These are phyloP conservation scores for Rhineura floridana DNA, from an alignment of 2,113 vertebrate species.

Conservation along the genomic window DNA sequence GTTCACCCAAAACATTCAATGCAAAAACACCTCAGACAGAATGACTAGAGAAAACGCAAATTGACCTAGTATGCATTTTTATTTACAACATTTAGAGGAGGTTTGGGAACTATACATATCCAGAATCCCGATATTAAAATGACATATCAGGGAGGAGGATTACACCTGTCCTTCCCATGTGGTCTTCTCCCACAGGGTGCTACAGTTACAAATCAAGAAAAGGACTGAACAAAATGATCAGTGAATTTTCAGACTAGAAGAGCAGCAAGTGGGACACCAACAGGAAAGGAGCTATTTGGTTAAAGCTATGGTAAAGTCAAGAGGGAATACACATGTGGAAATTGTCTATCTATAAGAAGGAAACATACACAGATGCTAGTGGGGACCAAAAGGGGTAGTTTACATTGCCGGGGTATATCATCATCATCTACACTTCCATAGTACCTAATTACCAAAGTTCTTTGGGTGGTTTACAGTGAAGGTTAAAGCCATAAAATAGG, in stretches of 20 bases:
- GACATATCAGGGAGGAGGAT: background rate
- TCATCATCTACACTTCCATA: too few species aligned
- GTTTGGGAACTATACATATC: too few species aligned
- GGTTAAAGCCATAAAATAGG: too few species aligned
- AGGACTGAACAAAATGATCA: background rate
- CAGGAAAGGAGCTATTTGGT: background rate
- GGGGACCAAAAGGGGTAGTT: background rate
- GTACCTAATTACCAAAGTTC: too few species aligned
- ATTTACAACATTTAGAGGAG: background rate
- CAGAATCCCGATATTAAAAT: background rate
- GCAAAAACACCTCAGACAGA: background rate
- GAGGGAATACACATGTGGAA: background rate
- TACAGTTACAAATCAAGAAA: background rate
- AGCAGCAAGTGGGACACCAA: background rate
- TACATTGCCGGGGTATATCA: background rate
- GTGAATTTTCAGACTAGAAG: background rate
- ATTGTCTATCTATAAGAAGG: background rate
- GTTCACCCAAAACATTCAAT: background rate
- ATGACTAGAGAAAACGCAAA: background rate
- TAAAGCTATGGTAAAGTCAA: background rate
- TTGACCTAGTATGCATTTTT: too few species aligned
- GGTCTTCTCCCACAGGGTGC: too few species aligned
- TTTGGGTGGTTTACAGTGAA: too few species aligned
- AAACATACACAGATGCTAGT: background rate
- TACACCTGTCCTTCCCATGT: background rate